Base-by-base conservation (phyloP, 2,113 vertebrate species). In the Zapus hudsonius region DNA sequence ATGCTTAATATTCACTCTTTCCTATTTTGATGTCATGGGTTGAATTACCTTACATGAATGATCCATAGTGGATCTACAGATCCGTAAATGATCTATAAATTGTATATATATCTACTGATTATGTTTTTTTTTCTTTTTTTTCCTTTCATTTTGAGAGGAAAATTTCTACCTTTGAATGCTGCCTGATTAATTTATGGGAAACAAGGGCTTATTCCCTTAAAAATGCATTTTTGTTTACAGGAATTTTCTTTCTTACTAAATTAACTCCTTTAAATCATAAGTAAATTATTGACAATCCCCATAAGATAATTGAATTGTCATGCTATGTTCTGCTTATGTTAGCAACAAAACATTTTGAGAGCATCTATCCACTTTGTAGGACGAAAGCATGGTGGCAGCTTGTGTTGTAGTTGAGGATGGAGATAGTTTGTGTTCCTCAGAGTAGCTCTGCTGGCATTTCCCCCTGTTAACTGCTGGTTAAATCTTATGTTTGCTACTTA, bases 401-500 rank as follows among this genome's bases (percentile, higher is more conserved):
- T 20, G 16, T 82, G 36, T 20, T 61, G 36, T 12, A 84, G 47
- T 91, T 92, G 66, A 76, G 33, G n/a, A 81, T 72, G 61, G 69
- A 78, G 66, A 47, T 74, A 5, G 74, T 89, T 73, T 82, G 12
- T 20, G 38, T 87, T 73, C 64, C 25, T 47, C 27, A 29, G 33
- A 4, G 31, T 89, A 5, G 5, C 69, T 64, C 67, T 73, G 2
- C 9, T 84, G n/a, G 17, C 29, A 47, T 66, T 61, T 38, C 42
- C 38, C 23, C 61, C n/a, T 83, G 11, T 36, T 55, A 9, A 29
- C 17, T 74, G 5, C 33, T 44, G 47, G 40, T 20, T 81, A 44
- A 89, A 84, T 93, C 11, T 92, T 93, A 89, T 70, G 57, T 82
- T 82, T 87, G 40, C 20, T 9, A 90, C 87, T 80, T 83, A 80